These are phyloP conservation scores for Gallinago jamesoni DNA, from an alignment of 2,113 vertebrate species.

Conservation along the genomic window DNA sequence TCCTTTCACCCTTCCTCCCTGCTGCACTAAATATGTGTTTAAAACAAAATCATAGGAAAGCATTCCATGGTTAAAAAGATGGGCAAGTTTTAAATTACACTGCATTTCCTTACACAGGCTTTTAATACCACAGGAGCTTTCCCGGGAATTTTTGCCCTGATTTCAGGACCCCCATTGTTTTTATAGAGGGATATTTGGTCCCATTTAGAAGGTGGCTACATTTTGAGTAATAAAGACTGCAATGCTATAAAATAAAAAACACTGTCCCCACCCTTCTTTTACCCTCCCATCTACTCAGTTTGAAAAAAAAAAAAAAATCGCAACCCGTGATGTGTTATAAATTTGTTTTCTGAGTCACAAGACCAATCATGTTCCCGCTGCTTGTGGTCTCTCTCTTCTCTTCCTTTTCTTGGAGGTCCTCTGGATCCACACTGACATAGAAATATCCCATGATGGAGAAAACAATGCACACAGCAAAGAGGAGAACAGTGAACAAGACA, in stretches of 20 bases:
- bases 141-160: slow-evolving; percentile 24
- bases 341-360: slow-evolving; percentile 76
- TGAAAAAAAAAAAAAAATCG: background rate
- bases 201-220: background rate
- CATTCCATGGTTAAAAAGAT: slow-evolving; percentile 13
- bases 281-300: background rate
- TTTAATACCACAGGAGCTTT: slow-evolving; percentile 28
- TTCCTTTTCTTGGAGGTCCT: slow-evolving; percentile 68
- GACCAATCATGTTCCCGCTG: slow-evolving; percentile 53
- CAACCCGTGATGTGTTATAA: slow-evolving; percentile 71
- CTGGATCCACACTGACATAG: slow-evolving; percentile 85
- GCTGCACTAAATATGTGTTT: slow-evolving; percentile 8
- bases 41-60: slow-evolving; percentile 29
- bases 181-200: slow-evolving; percentile 15
- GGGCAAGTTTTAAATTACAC: slow-evolving; percentile 41
- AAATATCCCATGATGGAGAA: slow-evolving; percentile 95
- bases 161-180: slow-evolving; percentile 28
- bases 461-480: slow-evolving; percentile 87
- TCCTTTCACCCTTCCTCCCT: background rate
- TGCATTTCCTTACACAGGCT: slow-evolving; percentile 11
- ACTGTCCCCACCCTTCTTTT: background rate
- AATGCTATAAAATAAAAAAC: slow-evolving; percentile 6
- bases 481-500: slow-evolving; percentile 86
- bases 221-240: slow-evolving; percentile 2
- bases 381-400: slow-evolving; percentile 58